These are phyloP conservation scores for Potamarius usumacintae DNA, from an alignment of 2,113 vertebrate genomes.

Conservation along the genomic window DNA sequence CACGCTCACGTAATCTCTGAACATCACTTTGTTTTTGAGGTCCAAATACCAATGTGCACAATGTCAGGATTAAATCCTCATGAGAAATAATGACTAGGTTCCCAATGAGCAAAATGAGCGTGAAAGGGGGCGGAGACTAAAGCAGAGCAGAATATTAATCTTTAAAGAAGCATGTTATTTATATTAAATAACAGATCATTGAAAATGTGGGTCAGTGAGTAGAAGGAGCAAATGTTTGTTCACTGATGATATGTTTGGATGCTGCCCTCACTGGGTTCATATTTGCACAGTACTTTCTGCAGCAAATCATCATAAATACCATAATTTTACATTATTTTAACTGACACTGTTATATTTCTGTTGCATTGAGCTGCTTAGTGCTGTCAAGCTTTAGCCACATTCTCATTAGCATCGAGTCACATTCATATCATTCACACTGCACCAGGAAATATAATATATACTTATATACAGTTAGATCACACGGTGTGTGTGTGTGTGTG, in stretches of 20 bases:
- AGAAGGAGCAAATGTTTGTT: neutral
- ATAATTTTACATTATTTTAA: neutral
- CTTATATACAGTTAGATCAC: neutral
- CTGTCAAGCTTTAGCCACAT: neutral
- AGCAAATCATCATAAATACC: neutral
- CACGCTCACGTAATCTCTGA: neutral
- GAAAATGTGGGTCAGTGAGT: neutral
- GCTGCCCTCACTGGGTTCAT: neutral
- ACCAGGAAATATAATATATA: slow-evolving; percentile 12
- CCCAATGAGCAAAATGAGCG: neutral
- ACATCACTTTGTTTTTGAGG: neutral
- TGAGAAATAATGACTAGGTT: neutral
- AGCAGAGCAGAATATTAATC: neutral
- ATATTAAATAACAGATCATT: neutral
- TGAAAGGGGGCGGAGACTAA: neutral
- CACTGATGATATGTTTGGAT: neutral
- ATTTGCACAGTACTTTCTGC: neutral
- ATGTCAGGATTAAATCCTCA: neutral
- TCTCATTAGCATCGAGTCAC: neutral
- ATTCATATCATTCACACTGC: neutral
- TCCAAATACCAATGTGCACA: neutral
- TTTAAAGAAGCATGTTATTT: neutral
- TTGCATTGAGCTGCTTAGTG: slow-evolving; percentile 2
- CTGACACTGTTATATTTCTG: neutral
- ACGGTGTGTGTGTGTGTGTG: slow-evolving; percentile 2